These are phyloP conservation scores for Euspilapteryx auroguttella DNA, from an alignment of 2,888 invertebrate genomes.

Conservation along the genomic window DNA sequence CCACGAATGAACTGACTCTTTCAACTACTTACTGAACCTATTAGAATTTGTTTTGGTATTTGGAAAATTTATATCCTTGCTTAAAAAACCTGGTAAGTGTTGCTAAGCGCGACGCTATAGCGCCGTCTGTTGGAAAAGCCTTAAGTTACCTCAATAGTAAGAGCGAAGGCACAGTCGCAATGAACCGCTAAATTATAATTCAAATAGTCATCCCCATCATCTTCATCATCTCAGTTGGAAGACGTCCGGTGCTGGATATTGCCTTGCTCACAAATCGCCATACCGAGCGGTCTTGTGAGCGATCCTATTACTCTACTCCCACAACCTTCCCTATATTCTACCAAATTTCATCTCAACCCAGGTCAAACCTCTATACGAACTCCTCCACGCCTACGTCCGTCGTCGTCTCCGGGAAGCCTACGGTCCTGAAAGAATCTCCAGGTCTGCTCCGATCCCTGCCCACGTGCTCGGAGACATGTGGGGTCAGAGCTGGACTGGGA, in stretches of 20 bases:
- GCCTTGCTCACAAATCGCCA: no score
- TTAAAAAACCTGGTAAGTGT: no score
- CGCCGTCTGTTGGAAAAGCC: no score
- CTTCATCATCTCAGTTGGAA: no score
- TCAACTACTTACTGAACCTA: not conserved
- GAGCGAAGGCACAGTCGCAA: no score
- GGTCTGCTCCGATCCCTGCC: conserved; percentile 81
- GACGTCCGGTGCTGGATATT: no score
- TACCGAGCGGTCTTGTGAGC: no score
- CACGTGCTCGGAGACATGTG: conserved; percentile 90
- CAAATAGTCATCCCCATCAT: no score
- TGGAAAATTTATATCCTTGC: not conserved
- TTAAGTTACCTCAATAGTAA: no score
- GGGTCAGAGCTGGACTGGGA: conserved; percentile 85
- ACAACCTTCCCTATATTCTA: no score
- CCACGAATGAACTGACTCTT: not conserved
- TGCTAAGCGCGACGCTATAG: no score
- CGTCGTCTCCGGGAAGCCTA: conserved; percentile 81
- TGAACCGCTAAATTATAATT: not conserved
- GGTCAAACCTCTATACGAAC: conserved; percentile 83
- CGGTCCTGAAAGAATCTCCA: conserved; percentile 78
- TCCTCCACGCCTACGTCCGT: conserved; percentile 87
- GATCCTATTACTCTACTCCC: no score
- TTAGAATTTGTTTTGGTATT: not conserved
- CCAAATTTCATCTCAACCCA: conserved; percentile 10